Evolutionary conservation across 1,140 invertebrate genomes (phyloP), one percentile per base, ranked within the genome.

Genomic region (Saccostrea cuccullata): DNA sequence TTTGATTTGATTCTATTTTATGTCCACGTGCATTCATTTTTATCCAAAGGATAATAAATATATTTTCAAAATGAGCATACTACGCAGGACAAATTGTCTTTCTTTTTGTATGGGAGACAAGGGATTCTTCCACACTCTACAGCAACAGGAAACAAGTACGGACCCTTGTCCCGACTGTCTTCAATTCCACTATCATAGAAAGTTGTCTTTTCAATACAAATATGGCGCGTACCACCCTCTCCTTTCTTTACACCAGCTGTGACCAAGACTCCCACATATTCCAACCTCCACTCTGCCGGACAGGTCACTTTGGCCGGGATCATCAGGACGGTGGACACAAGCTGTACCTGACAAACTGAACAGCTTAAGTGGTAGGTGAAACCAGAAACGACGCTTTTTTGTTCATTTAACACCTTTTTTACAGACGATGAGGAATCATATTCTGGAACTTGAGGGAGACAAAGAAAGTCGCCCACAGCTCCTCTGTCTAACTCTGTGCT

Each of bases 261-360:
- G 30, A 77, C 70, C 0, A 77, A 12, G 8, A 30, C 26, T 2
- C 70, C 70, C 0, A 36, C 26, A 17, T 77, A 77, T 30, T 77
- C 23, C 12, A 77, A 13, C 30, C 15, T 77, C 70, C 70, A 77
- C 13, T 77, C 70, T 77, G 23, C 26, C 30, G 70, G 70, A 36
- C 70, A 77, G 26, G 26, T 77, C 70, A 36, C 30, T 77, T 77
- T 77, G 26, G 70, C 70, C 11, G 70, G 70, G 11, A 77, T 77
- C 70, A 30, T 77, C 0, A 77, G 13, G 26, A 77, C 70, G 23
- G 26, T 8, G 15, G 70, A 77, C 15, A 13, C 30, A 0, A 40
- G 26, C 26, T 77, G 70, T 17, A 77, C 26, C 13, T 77, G 70
- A 36, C 70, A 77, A 36, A 77, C 70, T 9, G 70, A 26, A 77